Percentiles rank a stretch among this genome's conserved stretches.
Conservation (phyloP, 2,888 invertebrate genomes). For the Aspidiotus destructor region DNA sequence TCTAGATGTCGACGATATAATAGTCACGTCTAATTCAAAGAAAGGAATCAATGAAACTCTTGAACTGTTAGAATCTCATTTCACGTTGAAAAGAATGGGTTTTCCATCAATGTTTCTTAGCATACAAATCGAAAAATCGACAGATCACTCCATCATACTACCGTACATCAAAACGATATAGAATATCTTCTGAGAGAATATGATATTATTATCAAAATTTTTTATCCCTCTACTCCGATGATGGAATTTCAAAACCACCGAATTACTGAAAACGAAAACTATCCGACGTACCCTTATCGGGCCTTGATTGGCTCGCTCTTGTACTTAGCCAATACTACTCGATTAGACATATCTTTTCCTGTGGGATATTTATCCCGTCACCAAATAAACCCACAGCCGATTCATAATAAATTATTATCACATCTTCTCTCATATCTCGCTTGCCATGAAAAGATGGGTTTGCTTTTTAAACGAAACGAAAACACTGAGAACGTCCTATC, state of each 20-base stretch:
- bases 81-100: neutral
- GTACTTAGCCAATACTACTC: neutral
- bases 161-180: neutral
- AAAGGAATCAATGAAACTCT: neutral
- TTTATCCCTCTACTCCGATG: neutral
- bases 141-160: neutral
- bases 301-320: neutral
- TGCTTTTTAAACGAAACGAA: neutral
- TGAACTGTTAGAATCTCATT: neutral
- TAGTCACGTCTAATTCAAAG: neutral
- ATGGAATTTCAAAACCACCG: neutral
- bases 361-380: neutral
- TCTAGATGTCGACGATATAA: neutral
- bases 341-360: neutral
- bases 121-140: neutral
- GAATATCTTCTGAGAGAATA: neutral
- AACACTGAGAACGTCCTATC: too few species aligned
- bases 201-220: neutral
- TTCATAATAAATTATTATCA: neutral
- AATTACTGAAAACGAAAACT: neutral
- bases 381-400: neutral
- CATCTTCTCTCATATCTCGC: neutral
- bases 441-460: neutral
- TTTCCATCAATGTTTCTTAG: neutral
- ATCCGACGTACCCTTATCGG: neutral